Base-by-base conservation (phyloP, 2,113 vertebrate genomes). In the Scolopax mira region DNA sequence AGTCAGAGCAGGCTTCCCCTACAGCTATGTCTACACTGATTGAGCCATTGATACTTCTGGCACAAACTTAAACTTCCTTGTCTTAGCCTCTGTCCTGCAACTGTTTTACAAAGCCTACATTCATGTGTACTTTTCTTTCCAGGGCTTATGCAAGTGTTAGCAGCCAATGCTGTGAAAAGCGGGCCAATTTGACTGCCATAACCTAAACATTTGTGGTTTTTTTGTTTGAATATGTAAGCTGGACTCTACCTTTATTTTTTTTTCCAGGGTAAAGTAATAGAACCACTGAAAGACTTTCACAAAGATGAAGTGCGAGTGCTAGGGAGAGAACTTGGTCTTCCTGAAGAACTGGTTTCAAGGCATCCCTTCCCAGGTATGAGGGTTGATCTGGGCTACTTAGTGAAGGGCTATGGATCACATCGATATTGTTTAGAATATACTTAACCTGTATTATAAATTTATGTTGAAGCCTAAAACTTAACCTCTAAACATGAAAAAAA, bases 281-380 rank as follows among this genome's bases (percentile, higher is more conserved):
- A 99, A 95, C 99, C 99, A 5, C 97, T 99, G 97, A 99, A 99
- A 97, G 99, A 99, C 96, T 99, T 99, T 72, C 99, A 99, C 97
- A 99, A 99, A 96, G 99, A 99, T 96, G 99, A 99, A 97, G 99
- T 99, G 48, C 96, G 99, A 97, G 98, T 99, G 49, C 97, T 99
- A 61, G 99, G 99, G 19, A 98, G 99, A 97, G 99, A 99, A 90
- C 98, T 99, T 67, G 99, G 99, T 42, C 98, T 99, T 88, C 99
- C 99, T 48, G 99, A 99, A 71, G 99, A 99, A 86, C 98, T 99
- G 55, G 99, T 99, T 79, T 99, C 98, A 21, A 98, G 99, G 92
- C 99, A 99, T 95, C 99, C 99, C 46, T 99, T 99, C 97, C 99
- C 99, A 98, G 99, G 99, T 98, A 95, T 51, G 82, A 49, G 12